phyloP scores from a whole-genome alignment of 2,888 invertebrate genomes.

The Hololepta plana region DNA sequence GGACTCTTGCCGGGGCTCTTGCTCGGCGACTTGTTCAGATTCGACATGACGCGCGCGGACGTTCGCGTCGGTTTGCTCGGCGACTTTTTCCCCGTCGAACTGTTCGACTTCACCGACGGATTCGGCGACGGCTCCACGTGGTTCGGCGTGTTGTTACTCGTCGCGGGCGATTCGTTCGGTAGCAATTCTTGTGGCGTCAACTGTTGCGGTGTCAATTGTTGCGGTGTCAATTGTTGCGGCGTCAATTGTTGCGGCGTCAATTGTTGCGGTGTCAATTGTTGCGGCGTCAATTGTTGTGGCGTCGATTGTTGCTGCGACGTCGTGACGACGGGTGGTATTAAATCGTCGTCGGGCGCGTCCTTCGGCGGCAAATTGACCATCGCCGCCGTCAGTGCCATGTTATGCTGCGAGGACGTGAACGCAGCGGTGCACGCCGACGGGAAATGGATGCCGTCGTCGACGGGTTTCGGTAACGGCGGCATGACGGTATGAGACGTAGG shows the following conservation, averaged over 20 bases:
- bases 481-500: conserved; percentile 32
- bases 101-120: conserved; percentile 23
- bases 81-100: conserved; percentile 33
- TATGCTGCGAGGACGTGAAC: conserved; percentile 67
- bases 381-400: conserved; percentile 62
- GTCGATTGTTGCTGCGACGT: background rate
- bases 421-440: conserved; percentile 50
- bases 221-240: conserved; percentile 9
- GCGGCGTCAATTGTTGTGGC: no score
- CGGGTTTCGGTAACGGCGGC: conserved; percentile 36
- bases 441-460: conserved; percentile 31
- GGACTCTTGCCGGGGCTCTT: conserved; percentile 27
- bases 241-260: background rate
- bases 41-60: conserved; percentile 41
- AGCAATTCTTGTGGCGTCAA: conserved; percentile 22
- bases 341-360: conserved; percentile 7
- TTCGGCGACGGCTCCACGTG: conserved; percentile 24
- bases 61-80: conserved; percentile 39
- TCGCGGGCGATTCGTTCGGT: conserved; percentile 14
- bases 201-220: conserved; percentile 8
- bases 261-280: no score
- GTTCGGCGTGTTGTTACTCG: conserved; percentile 18
- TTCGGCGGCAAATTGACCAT: conserved; percentile 52
- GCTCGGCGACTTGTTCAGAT: conserved; percentile 40
- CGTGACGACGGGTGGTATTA: conserved; percentile 10